These are phyloP conservation scores for Rhinopomastus cyanomelas DNA, from an alignment of 2,113 vertebrate species.

Conservation along the genomic window DNA sequence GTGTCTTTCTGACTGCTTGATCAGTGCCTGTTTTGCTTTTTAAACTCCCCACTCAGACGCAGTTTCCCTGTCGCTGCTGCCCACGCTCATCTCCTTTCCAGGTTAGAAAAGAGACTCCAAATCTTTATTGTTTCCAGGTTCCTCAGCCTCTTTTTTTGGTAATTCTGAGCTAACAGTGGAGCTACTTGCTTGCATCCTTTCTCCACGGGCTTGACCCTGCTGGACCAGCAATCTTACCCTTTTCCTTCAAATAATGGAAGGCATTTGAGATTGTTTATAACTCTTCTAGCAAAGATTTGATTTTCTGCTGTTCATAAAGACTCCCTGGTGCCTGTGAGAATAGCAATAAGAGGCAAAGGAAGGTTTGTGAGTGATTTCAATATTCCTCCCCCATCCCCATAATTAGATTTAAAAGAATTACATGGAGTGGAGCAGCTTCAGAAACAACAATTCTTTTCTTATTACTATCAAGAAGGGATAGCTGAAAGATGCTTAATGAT, in stretches of 20 bases:
- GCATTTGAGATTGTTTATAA: neutral
- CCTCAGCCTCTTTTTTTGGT: neutral
- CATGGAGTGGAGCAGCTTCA: neutral
- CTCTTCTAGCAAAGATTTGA: neutral
- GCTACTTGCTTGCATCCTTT: neutral
- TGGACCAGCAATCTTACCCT: neutral
- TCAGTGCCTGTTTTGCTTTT: neutral
- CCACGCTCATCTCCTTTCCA: neutral
- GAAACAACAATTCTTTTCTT: neutral
- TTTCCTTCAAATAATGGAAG: neutral
- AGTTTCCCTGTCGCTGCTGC: neutral
- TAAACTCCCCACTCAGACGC: neutral
- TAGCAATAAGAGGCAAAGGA: neutral
- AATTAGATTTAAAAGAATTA: conserved; percentile 30
- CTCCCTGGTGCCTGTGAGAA: neutral
- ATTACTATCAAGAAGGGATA: neutral
- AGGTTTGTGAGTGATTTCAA: neutral
- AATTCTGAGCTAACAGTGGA: neutral
- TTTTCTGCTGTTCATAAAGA: conserved; percentile 23
- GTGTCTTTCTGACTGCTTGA: neutral
- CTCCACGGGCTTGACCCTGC: neutral
- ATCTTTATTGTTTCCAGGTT: neutral
- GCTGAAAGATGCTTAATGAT: neutral
- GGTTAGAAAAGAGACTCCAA: neutral
- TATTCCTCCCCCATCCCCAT: neutral